phyloP scores from a whole-genome alignment of 1,140 invertebrate genomes.

The Leguminivora glycinivorella region DNA sequence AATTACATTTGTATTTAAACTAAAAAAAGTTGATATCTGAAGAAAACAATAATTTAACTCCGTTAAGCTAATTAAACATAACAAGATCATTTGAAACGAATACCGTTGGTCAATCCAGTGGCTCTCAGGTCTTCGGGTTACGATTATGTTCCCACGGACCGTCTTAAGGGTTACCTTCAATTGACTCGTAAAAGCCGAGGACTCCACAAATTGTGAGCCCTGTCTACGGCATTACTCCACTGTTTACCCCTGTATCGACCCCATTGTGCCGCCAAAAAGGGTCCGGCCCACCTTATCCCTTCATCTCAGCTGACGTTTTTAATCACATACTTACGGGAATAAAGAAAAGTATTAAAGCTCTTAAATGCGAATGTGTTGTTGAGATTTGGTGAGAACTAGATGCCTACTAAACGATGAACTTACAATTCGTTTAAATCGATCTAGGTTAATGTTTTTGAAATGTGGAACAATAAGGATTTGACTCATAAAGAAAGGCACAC shows the following conservation, averaged over 20 bases:
- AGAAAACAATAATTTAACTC: not conserved
- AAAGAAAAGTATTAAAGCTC: not conserved
- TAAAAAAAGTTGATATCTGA: not conserved
- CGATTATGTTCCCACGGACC: constrained; percentile 39
- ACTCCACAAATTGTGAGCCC: constrained; percentile 24
- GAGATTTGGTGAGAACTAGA: not conserved
- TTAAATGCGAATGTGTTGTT: not conserved
- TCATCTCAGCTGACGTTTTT: constrained; percentile 10
- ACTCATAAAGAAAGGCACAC: constrained; percentile 53
- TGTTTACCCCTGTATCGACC: constrained; percentile 24
- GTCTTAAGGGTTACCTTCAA: constrained; percentile 44
- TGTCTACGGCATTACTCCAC: constrained; percentile 31
- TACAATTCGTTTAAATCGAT: constrained; percentile 54
- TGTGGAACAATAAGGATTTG: constrained; percentile 60
- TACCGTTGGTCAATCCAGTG: not conserved
- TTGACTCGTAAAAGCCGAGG: constrained; percentile 38
- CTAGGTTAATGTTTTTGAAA: constrained; percentile 68
- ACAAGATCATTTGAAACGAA: not conserved
- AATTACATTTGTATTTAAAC: not conserved
- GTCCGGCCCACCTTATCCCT: constrained; percentile 6
- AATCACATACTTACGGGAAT: constrained; percentile 9
- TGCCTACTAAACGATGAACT: constrained; percentile 42
- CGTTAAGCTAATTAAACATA: not conserved
- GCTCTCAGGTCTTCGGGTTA: constrained; percentile 23
- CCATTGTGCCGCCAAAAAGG: constrained; percentile 20